Base-by-base conservation (phyloP, 2,113 vertebrate genomes). In the Microtus montanus region DNA sequence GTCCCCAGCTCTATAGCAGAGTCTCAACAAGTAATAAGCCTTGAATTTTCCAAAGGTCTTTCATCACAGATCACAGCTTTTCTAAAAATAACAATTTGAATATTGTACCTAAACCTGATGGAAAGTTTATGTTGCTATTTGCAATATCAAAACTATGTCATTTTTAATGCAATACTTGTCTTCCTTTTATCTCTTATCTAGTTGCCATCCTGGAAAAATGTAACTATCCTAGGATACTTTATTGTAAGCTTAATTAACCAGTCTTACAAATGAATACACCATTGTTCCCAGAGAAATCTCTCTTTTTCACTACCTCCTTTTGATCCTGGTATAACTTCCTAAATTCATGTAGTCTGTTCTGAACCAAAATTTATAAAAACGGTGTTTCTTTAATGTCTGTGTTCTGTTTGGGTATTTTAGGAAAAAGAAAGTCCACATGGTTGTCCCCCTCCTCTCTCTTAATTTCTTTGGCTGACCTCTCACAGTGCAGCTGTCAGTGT, bases 401-500 rank as follows among this genome's bases (percentile, higher is more conserved):
- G 24, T 96, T 93, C 54, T 91, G 58, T 93, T 77, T 90, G 47
- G 92, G 93, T 97, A 84, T 97, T 89, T 96, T 85, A 94, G 74
- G 82, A 10, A 84, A 87, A 93, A 87, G 66, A 49, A 95, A 91
- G 49, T 61, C 82, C 68, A 68, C 79, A 74, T 89, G 85, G 82
- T 66, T 82, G 24, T 33, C 85, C 70, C 63, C 35, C 54, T 33
- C 24, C 70, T 35, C 90, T 94, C 68, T 63, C 41, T 96, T 95
- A 96, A 83, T 96, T 94, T 94, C 78, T 92, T 97, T 98, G 96
- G 95, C 92, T 97, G 88, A 95, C 91, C 83, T 97, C 96, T 96
- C 96, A 97, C 94, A 96, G 35, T 82, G 70, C 91, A 87, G 70
- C 96, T 98, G 97, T 97, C 97, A 98, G 70, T 84, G 95, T 98